These are phyloP conservation scores for Heliconius cydno DNA, from an alignment of 2,888 invertebrate genomes.

Conservation along the genomic window DNA sequence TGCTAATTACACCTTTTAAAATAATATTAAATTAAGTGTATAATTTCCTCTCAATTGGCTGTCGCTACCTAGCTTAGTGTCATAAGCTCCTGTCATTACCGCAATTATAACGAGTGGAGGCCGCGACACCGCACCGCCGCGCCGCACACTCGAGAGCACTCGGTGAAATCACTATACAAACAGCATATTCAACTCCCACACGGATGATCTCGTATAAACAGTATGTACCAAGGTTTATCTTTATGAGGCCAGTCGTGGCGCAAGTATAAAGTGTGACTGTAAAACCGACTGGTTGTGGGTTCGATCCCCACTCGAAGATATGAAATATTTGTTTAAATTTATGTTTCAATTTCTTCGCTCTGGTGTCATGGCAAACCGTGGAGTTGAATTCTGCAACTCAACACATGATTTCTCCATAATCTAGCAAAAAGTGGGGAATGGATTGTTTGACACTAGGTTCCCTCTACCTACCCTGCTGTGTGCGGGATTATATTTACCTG, in stretches of 20 bases:
- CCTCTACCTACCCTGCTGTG: no score
- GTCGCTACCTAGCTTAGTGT: conserved; percentile 48
- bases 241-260: conserved; percentile 32
- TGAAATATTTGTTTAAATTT: no score
- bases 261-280: no score
- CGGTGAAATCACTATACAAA: conserved; percentile 72
- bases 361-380: no score
- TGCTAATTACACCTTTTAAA: not conserved
- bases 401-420: no score
- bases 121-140: conserved; percentile 54
- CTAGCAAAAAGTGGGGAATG: no score
- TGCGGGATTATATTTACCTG: conserved; percentile 34
- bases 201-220: conserved; percentile 55
- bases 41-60: conserved; percentile 37
- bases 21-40: conserved; percentile 30
- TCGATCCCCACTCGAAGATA: no score
- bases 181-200: conserved; percentile 55
- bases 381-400: no score
- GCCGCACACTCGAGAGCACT: conserved; percentile 61
- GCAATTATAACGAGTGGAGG: conserved; percentile 54
- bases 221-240: conserved; percentile 57
- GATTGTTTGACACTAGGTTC: no score
- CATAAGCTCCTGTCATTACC: conserved; percentile 55
- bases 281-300: no score
- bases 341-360: no score